Evolutionary conservation across 2,797 vertebrate genomes (phyloP).

Genomic region (Chelonia mydas): DNA sequence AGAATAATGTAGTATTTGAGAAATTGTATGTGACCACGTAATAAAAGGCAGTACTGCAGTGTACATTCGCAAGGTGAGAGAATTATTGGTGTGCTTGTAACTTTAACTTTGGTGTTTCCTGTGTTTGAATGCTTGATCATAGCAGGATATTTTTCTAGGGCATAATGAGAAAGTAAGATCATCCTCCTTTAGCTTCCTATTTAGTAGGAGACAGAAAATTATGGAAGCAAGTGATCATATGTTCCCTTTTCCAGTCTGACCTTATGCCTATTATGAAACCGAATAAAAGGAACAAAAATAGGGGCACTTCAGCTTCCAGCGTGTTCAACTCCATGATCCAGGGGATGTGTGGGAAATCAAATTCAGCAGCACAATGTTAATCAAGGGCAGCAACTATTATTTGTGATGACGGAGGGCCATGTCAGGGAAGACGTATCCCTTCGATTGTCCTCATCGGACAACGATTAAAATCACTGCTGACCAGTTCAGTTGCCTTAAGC

Average conservation of each 20-base stretch:
- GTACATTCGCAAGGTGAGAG: neutral
- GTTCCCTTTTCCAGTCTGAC: neutral
- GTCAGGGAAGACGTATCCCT: slow-evolving; percentile 57
- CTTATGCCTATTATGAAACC: neutral
- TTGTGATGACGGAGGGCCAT: slow-evolving; percentile 45
- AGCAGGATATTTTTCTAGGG: neutral
- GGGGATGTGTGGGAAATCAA: slow-evolving; percentile 28
- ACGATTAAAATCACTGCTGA: slow-evolving; percentile 3
- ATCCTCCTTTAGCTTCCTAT: neutral
- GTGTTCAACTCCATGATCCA: slow-evolving; percentile 22
- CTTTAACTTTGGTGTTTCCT: neutral
- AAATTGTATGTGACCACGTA: neutral
- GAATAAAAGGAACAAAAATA: slow-evolving; percentile 17
- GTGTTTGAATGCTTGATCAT: neutral
- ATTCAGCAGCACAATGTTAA: slow-evolving; percentile 65
- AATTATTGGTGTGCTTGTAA: neutral
- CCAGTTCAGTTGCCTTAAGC: neutral
- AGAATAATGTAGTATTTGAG: neutral
- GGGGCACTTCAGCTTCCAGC: neutral
- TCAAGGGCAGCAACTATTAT: slow-evolving; percentile 52
- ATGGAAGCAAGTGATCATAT: neutral
- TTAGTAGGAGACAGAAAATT: neutral
- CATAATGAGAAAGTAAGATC: neutral
- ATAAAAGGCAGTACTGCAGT: neutral
- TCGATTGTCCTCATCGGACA: slow-evolving; percentile 45